Evolutionary conservation across 1,140 invertebrate genomes (phyloP), one percentile per base, ranked within the genome.

Genomic region (Asobara japonica): DNA sequence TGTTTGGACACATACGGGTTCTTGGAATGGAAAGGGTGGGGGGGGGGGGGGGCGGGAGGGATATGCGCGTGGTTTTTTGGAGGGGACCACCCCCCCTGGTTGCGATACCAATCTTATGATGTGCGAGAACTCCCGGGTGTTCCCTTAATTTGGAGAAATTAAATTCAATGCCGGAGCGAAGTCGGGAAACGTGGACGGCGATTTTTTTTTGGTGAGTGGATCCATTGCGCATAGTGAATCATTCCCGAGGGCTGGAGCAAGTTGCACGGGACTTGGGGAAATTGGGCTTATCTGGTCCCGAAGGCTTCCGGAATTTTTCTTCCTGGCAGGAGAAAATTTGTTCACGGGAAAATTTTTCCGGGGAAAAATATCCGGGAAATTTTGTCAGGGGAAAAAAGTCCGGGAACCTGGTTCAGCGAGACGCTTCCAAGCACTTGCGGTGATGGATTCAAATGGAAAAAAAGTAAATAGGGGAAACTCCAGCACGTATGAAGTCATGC

Each of bases 1-100:
- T 71, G 36, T 71, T 71, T 71, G 69, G 61, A 71, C 62, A 65
- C 25, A 62, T 62, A 30, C 20, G 25, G 60, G 33, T 71, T 71
- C 29, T 22, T 65, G 27, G 38, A 71, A 69, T 25, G 30, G 31
- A 48, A 29, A 68, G 25, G 18, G n/a, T n/a, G n/a, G n/a, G n/a
- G n/a, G n/a, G n/a, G n/a, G n/a, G 18, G 10, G 16, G 31, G 1
- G 61, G 31, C 3, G 61, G 22, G 22, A 56, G 45, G 20, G 20
- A 6, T 56, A 56, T 56, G 51, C 20, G 22, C n/a, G n/a, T n/a
- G n/a, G n/a, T 56, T 56, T 56, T 25, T 25, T 5, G 18, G 51
- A 4, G 3, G 27, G 64, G 13, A 10, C 7, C 20, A 67, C 38
- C 25, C 29, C 16, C 3, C 8, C 6, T 51, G 7, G 45, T 51